phyloP scores from a whole-genome alignment of 1,140 invertebrate species.

The Globodera ellingtonae region DNA sequence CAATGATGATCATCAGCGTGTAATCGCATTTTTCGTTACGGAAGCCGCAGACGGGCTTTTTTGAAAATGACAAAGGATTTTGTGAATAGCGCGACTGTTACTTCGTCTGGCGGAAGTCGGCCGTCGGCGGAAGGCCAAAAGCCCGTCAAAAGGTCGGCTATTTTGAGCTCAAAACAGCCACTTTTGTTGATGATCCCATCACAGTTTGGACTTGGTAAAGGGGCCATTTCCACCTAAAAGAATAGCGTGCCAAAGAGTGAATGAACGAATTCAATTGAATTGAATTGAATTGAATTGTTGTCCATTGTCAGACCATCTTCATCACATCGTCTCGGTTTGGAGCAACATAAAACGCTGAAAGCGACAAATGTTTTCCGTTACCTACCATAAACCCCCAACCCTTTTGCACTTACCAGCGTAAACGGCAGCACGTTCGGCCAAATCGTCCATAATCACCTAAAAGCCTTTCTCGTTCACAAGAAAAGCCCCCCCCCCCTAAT shows the following conservation, averaged over 20 bases:
- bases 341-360: constrained; percentile 56
- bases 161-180: constrained; percentile 55
- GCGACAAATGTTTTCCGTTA: neutral
- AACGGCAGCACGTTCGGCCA: constrained; percentile 33
- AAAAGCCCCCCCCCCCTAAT: no score
- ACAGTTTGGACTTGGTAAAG: constrained; percentile 51
- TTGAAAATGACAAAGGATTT: neutral
- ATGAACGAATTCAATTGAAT: neutral
- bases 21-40: constrained; percentile 63
- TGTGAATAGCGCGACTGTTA: neutral
- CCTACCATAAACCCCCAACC: no score
- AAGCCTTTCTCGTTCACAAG: neutral
- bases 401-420: constrained; percentile 32
- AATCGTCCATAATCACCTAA: constrained; percentile 38
- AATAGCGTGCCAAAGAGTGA: no score
- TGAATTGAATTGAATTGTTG: neutral
- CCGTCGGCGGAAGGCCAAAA: constrained; percentile 62
- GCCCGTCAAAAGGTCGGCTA: constrained; percentile 59
- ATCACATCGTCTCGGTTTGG: constrained; percentile 62
- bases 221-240: constrained; percentile 53
- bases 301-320: constrained; percentile 46
- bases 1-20: constrained; percentile 55
- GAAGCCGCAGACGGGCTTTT: constrained; percentile 53
- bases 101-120: constrained; percentile 47
- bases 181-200: constrained; percentile 57